Base-by-base conservation (phyloP, 2,888 invertebrate genomes). In the Stenoptilia bipunctidactyla region DNA sequence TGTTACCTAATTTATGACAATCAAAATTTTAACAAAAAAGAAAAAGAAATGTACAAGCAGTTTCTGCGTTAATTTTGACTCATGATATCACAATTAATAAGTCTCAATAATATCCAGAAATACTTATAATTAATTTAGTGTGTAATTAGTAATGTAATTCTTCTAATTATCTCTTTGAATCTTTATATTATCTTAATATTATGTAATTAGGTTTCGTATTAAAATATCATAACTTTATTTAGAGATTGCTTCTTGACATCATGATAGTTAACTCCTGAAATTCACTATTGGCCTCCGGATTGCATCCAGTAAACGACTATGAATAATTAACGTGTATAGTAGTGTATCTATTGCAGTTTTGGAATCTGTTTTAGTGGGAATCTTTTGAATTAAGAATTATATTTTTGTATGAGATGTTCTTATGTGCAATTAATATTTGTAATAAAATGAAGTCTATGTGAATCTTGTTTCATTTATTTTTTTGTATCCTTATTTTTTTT, bases 391-490 rank as follows among this genome's bases (percentile, higher is more conserved):
- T 82, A 73, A 73, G 72, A 72, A 71, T 30, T 73, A 75, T 83
- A 83, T 83, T 83, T 83, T 83, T 83, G 73, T 83, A 83, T 77
- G 74, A 66, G 72, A 73, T 63, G 65, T 77, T 74, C 73, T 77
- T 77, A 79, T 70, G 77, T 83, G 80, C 75, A 79, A 77, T 76
- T 76, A 66, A 72, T 74, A 73, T 83, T 82, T 83, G 69, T 80
- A 83, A 79, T 83, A 80, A 80, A 72, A 34, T 14, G 34, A 74
- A 66, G 58, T 73, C 62, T 74, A 63, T 73, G 74, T 79, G 66
- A 68, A 53, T 46, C 44, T 48, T 25, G 40, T 46, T 40, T 52
- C 46, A 51, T 62, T 61, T 61, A 47, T 52, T 58, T 59, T 15
- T 39, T 27, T n/a, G n/a, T n/a, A n/a, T n/a, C n/a, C n/a, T n/a